Evolutionary conservation across 2,888 invertebrate species (phyloP).

Genomic region (Leptothorax acervorum): DNA sequence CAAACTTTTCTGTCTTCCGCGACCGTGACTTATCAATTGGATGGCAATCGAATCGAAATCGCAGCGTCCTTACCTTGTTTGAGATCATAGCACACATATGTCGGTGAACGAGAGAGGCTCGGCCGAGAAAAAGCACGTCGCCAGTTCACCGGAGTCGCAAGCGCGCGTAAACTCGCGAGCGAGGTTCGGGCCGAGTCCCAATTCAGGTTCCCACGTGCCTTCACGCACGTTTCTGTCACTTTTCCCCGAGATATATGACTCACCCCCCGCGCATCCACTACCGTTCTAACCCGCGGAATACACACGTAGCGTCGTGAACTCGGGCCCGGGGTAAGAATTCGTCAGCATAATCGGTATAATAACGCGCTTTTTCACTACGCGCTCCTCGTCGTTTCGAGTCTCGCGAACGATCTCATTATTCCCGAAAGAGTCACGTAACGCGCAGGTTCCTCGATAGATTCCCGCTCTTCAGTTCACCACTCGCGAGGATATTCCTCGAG

Average conservation of each 20-base stretch:
- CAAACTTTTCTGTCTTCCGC: neutral
- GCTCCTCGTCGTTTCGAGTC: neutral
- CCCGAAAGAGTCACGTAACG: constrained; percentile 39
- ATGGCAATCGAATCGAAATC: neutral
- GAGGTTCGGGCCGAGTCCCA: neutral
- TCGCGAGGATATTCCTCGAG: constrained; percentile 27
- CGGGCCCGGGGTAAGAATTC: constrained; percentile 54
- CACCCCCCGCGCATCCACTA: constrained; percentile 49
- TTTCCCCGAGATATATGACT: neutral
- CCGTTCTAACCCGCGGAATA: constrained; percentile 81
- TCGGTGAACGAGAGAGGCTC: constrained; percentile 25
- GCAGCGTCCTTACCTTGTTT: constrained; percentile 33
- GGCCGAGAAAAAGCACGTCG: neutral
- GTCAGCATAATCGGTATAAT: neutral
- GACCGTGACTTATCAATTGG: neutral
- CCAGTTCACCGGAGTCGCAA: neutral
- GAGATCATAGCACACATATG: constrained; percentile 38
- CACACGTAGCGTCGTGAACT: constrained; percentile 79
- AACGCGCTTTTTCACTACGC: neutral
- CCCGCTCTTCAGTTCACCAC: constrained; percentile 14
- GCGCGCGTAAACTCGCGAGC: neutral
- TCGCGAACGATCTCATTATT: constrained; percentile 13
- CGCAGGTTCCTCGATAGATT: constrained; percentile 3
- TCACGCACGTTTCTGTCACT: constrained; percentile 2
- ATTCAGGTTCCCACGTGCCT: constrained; percentile 25